Conservation (phyloP, 1,140 invertebrate genomes). For the Sarcophaga peregrina region DNA sequence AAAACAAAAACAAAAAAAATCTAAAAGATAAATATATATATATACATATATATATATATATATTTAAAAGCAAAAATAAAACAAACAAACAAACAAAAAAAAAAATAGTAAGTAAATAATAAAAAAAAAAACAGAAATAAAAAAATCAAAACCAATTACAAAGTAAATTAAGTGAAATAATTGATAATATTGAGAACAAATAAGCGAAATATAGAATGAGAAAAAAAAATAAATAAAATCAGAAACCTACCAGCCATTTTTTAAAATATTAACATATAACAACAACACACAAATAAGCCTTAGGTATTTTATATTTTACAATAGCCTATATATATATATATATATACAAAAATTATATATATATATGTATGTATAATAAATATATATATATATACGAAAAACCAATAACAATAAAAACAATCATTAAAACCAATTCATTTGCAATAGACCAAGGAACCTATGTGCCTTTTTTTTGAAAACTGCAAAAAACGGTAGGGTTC, state of each 20-base stretch:
- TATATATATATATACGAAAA: constrained; percentile 28
- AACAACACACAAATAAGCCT: constrained; percentile 28
- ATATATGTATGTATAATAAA: constrained; percentile 31
- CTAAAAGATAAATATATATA: constrained; percentile 42
- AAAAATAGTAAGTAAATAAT: constrained; percentile 46
- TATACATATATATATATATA: constrained; percentile 45
- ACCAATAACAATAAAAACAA: constrained; percentile 38
- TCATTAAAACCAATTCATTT: constrained; percentile 45
- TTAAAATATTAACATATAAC: constrained; percentile 43
- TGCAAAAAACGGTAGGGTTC: constrained; percentile 37
- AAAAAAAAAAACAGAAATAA: constrained; percentile 44
- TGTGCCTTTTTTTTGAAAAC: constrained; percentile 39
- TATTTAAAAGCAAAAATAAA: not conserved
- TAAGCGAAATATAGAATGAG: constrained; percentile 36
- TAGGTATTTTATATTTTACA: constrained; percentile 48
- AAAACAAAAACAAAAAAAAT: constrained; percentile 43
- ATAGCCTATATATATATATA: constrained; percentile 37
- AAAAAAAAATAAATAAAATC: constrained; percentile 41
- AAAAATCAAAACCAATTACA: constrained; percentile 38
- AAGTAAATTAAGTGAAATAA: constrained; percentile 50
- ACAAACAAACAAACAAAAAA: constrained; percentile 49
- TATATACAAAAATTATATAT: constrained; percentile 25
- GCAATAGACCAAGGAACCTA: constrained; percentile 44
- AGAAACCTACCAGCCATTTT: constrained; percentile 38
- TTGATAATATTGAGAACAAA: constrained; percentile 40